Evolutionary conservation across 2,797 vertebrate genomes (phyloP).

Genomic region (Holocentrus rufus): DNA sequence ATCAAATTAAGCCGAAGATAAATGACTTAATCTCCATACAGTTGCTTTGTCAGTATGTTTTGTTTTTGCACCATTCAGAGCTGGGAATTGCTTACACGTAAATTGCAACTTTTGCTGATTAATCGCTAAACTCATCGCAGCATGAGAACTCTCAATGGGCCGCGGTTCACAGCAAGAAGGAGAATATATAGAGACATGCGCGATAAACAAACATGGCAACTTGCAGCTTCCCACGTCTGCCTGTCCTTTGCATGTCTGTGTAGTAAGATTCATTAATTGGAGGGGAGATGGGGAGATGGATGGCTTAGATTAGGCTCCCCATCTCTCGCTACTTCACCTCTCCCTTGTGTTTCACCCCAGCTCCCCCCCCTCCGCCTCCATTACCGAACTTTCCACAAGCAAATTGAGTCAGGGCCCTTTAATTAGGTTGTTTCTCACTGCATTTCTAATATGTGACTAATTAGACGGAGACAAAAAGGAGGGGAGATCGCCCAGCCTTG

Average conservation of each 20-base stretch:
- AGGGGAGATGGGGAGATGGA: conserved; percentile 54
- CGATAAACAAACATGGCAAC: conserved; percentile 58
- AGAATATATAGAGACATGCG: conserved; percentile 36
- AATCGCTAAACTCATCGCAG: conserved; percentile 52
- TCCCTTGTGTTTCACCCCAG: conserved; percentile 49
- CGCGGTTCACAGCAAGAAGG: conserved; percentile 43
- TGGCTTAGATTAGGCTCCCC: conserved; percentile 48
- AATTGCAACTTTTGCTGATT: conserved; percentile 61
- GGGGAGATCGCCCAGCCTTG: conserved; percentile 50
- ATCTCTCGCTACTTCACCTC: conserved; percentile 50
- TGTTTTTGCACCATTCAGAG: conserved; percentile 49
- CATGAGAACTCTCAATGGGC: conserved; percentile 45
- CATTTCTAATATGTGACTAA: conserved; percentile 76
- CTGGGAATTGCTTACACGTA: conserved; percentile 52
- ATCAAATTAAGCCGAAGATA: conserved; percentile 66
- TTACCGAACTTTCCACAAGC: conserved; percentile 65
- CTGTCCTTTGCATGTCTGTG: conserved; percentile 39
- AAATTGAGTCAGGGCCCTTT: conserved; percentile 69
- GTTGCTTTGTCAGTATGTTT: conserved; percentile 67
- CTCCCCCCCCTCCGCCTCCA: conserved; percentile 49
- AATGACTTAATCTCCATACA: conserved; percentile 59
- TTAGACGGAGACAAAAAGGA: conserved; percentile 67
- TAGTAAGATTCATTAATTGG: conserved; percentile 59
- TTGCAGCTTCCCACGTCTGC: conserved; percentile 29
- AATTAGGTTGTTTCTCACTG: conserved; percentile 78